Base-by-base conservation (phyloP, 2,797 vertebrate species). In the Macropodus opercularis region DNA sequence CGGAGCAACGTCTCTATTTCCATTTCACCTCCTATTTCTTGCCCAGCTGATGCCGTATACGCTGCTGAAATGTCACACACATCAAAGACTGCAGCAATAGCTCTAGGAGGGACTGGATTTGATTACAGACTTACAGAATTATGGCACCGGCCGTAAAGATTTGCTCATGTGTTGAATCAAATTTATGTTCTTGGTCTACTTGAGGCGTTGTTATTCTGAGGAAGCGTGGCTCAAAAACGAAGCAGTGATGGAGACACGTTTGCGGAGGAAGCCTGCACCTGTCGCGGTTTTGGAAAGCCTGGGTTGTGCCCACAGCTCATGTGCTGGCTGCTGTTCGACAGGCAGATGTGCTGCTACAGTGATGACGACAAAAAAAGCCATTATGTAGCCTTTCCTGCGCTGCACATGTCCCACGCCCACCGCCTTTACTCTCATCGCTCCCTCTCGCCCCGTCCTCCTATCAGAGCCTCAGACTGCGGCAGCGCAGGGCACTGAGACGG, bases 381-480 rank as follows among this genome's bases (percentile, higher is more conserved):
- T 82, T 69, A 77, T 66, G 68, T 56, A 40, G 75, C 76, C 53
- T 71, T 84, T 77, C 58, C 69, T 74, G 62, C 83, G 50, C 68
- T 80, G 72, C 71, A 63, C 53, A 36, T 17, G 15, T 61, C 64
- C 68, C 56, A 52, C 32, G 19, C 70, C 71, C 60, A 39, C 42
- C 67, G 54, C 56, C 43, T 63, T 24, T 50, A 60, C 69, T 44
- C 72, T 56, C 69, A 54, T 50, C 49, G 22, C 71, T 63, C 48
- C 54, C 44, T 21, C 49, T 39, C 17, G 1, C 5, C 17, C 6
- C 35, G 62, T 55, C 52, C 36, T 64, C 63, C 68, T 75, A 80
- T 79, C 79, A 69, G 57, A 79, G 72, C 60, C 80, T 86, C 77
- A 86, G 90, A 91, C 90, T 92, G 92, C 86, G 60, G 89, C 89